phyloP scores from a whole-genome alignment of 2,797 vertebrate genomes.

The Smutsia gigantea region DNA sequence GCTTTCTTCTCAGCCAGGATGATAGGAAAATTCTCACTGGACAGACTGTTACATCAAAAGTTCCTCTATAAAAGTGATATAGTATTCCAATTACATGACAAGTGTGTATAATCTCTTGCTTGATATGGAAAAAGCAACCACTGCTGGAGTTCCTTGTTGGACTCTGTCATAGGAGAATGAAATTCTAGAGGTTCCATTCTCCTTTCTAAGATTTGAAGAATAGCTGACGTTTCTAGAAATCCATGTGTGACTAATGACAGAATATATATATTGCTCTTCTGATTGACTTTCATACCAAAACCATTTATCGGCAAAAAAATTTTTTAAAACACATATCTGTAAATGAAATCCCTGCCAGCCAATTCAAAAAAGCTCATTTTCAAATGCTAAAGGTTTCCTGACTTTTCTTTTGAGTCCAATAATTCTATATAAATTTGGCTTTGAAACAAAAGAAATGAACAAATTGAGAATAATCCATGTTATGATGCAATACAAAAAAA shows the following conservation, averaged over 20 bases:
- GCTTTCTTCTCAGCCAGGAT: slow-evolving; percentile 65
- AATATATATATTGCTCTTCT: not conserved
- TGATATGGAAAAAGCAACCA: not conserved
- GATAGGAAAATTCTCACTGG: slow-evolving; percentile 58
- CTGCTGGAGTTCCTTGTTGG: not conserved
- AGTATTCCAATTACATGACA: slow-evolving; percentile 58
- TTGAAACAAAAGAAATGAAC: not conserved
- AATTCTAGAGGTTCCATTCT: not conserved
- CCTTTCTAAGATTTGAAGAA: slow-evolving; percentile 32
- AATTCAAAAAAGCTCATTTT: not conserved
- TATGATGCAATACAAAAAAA: not conserved
- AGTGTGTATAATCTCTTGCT: not conserved
- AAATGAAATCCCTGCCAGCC: not conserved
- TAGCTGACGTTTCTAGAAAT: slow-evolving; percentile 25
- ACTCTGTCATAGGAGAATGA: slow-evolving; percentile 31
- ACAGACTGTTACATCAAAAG: slow-evolving; percentile 15
- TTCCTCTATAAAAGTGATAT: slow-evolving; percentile 53
- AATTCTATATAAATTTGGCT: not conserved
- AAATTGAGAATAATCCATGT: not conserved
- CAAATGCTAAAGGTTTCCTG: not conserved
- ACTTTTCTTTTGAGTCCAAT: not conserved
- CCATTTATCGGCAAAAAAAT: not conserved
- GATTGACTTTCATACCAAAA: not conserved
- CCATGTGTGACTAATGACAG: not conserved
- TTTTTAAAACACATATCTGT: not conserved